A percentile compares a stretch with the other conserved stretches of the same genome.
phyloP scores from a whole-genome alignment of 2,888 invertebrate species.

The Latrodectus elegans region DNA sequence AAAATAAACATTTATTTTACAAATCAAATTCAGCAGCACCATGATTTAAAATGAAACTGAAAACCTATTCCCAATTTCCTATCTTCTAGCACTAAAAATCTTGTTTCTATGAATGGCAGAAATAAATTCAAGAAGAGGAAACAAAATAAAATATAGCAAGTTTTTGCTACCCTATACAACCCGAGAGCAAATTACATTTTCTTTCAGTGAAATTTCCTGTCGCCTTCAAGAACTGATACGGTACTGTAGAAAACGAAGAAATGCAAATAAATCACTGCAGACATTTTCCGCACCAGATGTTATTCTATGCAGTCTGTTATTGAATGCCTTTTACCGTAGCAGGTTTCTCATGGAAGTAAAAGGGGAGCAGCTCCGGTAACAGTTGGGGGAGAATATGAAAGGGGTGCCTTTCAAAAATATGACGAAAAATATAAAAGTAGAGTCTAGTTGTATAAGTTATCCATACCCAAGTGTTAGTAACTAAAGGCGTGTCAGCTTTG shows the following conservation, averaged over 20 bases:
- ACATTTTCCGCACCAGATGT: constrained; percentile 62
- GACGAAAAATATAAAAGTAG: constrained; percentile 24
- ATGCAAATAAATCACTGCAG: constrained; percentile 56
- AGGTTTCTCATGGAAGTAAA: constrained; percentile 24
- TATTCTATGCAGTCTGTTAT: constrained; percentile 26
- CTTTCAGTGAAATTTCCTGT: neutral
- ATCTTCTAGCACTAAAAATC: no score
- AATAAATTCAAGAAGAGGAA: no score
- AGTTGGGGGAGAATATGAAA: constrained; percentile 22
- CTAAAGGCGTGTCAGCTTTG: constrained; percentile 30
- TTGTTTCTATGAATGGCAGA: no score
- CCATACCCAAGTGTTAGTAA: constrained; percentile 7
- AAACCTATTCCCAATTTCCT: no score
- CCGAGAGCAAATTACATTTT: constrained; percentile 14
- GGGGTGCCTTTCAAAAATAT: constrained; percentile 30
- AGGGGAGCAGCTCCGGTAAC: constrained; percentile 17
- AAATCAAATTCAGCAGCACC: no score
- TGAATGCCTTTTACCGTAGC: constrained; percentile 29
- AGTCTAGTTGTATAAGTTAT: constrained; percentile 40
- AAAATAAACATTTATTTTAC: no score
- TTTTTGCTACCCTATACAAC: neutral
- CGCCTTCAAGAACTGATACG: neutral
- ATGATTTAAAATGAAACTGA: no score
- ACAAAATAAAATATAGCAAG: no score
- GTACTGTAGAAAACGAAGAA: constrained; percentile 9